Evolutionary conservation across 2,888 invertebrate species (phyloP).

Genomic region (Nemoura dubitans): DNA sequence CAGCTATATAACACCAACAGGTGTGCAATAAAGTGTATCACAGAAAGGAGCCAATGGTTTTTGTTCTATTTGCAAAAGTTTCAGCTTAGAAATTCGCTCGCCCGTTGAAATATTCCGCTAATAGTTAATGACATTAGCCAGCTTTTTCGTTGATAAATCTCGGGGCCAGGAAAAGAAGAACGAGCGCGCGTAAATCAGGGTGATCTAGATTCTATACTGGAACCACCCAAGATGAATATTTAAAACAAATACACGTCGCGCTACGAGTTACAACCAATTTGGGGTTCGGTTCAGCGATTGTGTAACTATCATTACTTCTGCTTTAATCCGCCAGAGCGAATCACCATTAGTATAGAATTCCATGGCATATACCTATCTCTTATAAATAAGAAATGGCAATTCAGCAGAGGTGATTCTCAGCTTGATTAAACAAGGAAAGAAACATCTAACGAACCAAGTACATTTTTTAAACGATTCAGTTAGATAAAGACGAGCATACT

Average conservation of each 20-base stretch:
- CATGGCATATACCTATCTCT: no score
- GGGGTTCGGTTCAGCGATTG: neutral
- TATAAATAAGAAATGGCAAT: neutral
- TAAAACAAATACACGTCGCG: constrained; percentile 13
- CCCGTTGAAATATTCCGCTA: neutral
- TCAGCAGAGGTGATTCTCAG: neutral
- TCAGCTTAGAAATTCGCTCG: neutral
- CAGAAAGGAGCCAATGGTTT: neutral
- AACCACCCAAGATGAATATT: constrained; percentile 1
- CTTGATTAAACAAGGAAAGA: no score
- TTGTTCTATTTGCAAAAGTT: neutral
- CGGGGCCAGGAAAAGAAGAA: neutral
- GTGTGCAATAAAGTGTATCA: neutral
- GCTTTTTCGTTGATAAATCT: neutral
- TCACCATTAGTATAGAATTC: neutral
- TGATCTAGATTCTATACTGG: no score
- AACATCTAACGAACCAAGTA: no score
- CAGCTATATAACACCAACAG: no score
- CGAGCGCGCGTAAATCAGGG: no score
- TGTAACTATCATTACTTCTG: neutral
- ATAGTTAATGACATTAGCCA: neutral
- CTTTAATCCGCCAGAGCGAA: neutral
- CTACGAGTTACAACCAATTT: neutral
- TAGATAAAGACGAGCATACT: no score
- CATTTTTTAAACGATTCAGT: no score